These are phyloP conservation scores for Rutilus rutilus DNA, from an alignment of 2,113 vertebrate species.

Conservation along the genomic window DNA sequence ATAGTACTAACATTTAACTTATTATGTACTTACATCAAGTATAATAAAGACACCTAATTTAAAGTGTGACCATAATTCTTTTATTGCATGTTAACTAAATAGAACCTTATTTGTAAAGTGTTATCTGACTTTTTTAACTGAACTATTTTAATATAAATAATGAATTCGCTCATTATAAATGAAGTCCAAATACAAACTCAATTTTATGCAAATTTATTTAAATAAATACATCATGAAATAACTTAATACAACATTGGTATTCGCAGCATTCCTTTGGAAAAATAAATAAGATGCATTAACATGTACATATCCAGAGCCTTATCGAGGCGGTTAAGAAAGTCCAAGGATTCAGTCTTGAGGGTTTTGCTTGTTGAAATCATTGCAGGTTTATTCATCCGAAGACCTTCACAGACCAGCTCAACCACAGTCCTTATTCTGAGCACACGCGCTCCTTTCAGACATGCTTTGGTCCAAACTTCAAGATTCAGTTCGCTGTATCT, in stretches of 20 bases:
- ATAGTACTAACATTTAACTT: no score
- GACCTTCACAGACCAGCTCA: constrained; percentile 40
- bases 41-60: no score
- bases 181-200: constrained; percentile 37
- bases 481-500: constrained; percentile 61
- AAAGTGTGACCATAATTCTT: no score
- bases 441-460: constrained; percentile 74
- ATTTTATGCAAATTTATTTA: constrained; percentile 79
- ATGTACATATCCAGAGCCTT: constrained; percentile 60
- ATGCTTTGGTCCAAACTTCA: constrained; percentile 72
- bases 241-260: constrained; percentile 77
- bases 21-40: no score
- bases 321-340: constrained; percentile 61
- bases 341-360: constrained; percentile 70
- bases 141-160: neutral
- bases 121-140: no score
- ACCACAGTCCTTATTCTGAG: constrained; percentile 56
- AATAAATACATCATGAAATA: constrained; percentile 93
- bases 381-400: constrained; percentile 32
- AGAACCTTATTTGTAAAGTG: no score
- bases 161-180: neutral
- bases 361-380: constrained; percentile 57
- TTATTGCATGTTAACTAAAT: no score
- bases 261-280: constrained; percentile 60
- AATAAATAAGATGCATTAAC: constrained; percentile 75